phyloP scores from a whole-genome alignment of 2,888 invertebrate genomes.

The Cacoxenus indagator region DNA sequence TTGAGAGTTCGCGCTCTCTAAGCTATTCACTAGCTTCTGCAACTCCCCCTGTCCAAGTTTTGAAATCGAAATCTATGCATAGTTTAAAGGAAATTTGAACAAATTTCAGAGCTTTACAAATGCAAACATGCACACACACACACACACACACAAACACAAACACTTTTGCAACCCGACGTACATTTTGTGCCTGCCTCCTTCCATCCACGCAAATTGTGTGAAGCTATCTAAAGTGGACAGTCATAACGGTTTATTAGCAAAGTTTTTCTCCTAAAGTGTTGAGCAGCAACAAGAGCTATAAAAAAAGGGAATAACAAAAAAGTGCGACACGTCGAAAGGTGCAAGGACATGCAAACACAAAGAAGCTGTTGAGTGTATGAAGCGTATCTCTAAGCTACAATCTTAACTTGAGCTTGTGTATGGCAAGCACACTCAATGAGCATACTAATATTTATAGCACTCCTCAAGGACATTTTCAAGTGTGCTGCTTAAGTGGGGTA shows the following conservation, averaged over 20 bases:
- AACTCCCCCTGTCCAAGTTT: too few relatives aligned
- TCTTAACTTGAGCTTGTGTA: slow-evolving; percentile 25
- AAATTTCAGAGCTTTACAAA: too few relatives aligned
- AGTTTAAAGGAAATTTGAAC: too few relatives aligned
- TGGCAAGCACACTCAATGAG: slow-evolving; percentile 37
- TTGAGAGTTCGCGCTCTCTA: too few relatives aligned
- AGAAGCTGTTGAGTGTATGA: background rate
- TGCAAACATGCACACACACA: too few relatives aligned
- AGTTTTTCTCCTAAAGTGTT: slow-evolving; percentile 24
- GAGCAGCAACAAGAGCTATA: slow-evolving; percentile 5
- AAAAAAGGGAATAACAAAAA: background rate
- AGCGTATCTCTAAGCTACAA: slow-evolving; percentile 9
- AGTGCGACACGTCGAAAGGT: slow-evolving; percentile 13
- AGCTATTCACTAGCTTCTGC: too few relatives aligned
- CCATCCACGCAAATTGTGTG: too few relatives aligned
- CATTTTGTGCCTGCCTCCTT: too few relatives aligned
- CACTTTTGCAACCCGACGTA: too few relatives aligned
- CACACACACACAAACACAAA: too few relatives aligned
- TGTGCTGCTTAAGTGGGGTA: slow-evolving; percentile 19
- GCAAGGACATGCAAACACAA: slow-evolving; percentile 21
- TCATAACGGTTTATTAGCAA: slow-evolving; percentile 26
- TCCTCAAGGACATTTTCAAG: slow-evolving; percentile 61
- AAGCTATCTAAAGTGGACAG: background rate
- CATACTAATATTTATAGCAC: slow-evolving; percentile 63
- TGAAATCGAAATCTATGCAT: too few relatives aligned